Evolutionary conservation across 2,113 vertebrate species (phyloP).

Genomic region (Butorides virescens): DNA sequence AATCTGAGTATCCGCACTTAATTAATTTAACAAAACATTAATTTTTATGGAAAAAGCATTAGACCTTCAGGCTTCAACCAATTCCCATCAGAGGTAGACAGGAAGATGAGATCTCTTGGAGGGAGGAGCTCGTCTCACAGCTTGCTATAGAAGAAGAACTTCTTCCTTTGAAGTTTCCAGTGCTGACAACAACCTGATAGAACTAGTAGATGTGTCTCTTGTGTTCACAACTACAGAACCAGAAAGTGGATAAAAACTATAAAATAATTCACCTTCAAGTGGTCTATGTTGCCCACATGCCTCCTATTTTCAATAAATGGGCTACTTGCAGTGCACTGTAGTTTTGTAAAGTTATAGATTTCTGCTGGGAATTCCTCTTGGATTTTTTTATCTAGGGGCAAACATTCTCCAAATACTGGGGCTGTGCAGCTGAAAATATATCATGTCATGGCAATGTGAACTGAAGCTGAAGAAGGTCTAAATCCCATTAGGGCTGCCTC

Average conservation of each 20-base stretch:
- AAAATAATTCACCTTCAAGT: neutral
- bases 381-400: neutral
- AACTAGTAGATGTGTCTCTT: neutral
- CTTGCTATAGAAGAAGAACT: neutral
- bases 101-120: neutral
- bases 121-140: neutral
- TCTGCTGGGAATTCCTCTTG: neutral
- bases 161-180: neutral
- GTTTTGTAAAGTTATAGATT: neutral
- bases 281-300: neutral
- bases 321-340: neutral
- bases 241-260: neutral
- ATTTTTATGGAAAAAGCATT: neutral
- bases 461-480: neutral
- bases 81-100: neutral
- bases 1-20: neutral
- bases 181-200: neutral
- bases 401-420: neutral
- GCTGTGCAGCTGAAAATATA: neutral
- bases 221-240: neutral
- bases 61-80: neutral
- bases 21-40: neutral
- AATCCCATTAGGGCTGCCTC: neutral
- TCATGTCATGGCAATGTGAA: neutral
- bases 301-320: neutral